phyloP scores from a whole-genome alignment of 2,888 invertebrate genomes.

The Tillus elongatus region DNA sequence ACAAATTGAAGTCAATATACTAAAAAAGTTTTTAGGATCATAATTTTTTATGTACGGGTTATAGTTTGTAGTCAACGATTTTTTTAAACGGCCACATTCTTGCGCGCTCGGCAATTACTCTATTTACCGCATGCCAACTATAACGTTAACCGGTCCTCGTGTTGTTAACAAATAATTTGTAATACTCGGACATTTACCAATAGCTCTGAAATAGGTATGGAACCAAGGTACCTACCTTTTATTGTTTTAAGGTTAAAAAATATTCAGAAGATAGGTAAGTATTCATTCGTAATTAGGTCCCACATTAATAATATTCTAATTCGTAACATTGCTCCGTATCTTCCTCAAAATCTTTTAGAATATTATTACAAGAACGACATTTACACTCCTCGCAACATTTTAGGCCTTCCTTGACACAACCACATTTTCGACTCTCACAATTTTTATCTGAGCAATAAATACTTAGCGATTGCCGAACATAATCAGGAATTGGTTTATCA shows the following conservation, averaged over 20 bases:
- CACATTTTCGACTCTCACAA: constrained; percentile 1
- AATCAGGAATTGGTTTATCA: constrained; percentile 2
- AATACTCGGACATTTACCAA: too few species aligned
- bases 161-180: too few species aligned
- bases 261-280: not conserved
- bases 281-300: constrained; percentile 1
- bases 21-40: not conserved
- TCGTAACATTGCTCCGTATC: not conserved
- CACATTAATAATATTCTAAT: constrained; percentile 1
- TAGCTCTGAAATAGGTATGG: too few species aligned
- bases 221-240: too few species aligned
- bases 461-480: not conserved
- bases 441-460: constrained; percentile 3
- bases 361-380: constrained; percentile 1
- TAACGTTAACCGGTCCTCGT: too few species aligned
- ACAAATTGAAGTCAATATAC: not conserved
- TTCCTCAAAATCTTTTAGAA: constrained; percentile 1
- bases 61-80: not conserved
- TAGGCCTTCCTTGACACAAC: constrained; percentile 1
- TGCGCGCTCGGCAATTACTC: constrained; percentile 4
- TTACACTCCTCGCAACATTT: constrained; percentile 1
- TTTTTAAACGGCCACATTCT: constrained; percentile 2
- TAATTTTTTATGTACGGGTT: not conserved
- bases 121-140: too few species aligned
- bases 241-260: too few species aligned